These are phyloP conservation scores for Peromyscus polionotus DNA, from an alignment of 2,113 vertebrate genomes.

Conservation along the genomic window DNA sequence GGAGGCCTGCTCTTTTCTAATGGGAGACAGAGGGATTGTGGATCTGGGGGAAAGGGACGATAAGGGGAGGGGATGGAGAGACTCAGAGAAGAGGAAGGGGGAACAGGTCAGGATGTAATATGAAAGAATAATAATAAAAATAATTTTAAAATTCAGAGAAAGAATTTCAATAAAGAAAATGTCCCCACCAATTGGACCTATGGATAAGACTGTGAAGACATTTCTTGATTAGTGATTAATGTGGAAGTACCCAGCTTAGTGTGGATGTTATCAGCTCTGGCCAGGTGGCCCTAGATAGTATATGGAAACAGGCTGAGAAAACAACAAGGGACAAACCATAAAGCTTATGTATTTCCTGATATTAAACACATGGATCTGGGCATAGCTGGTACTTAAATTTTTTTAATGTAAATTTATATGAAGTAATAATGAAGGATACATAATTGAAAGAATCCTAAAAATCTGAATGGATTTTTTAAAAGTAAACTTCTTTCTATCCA, in stretches of 20 bases:
- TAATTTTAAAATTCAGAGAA: neutral
- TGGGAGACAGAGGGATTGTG: too few relatives aligned
- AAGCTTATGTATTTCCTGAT: neutral
- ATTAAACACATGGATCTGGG: neutral
- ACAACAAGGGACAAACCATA: neutral
- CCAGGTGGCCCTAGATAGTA: neutral
- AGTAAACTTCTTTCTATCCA: neutral
- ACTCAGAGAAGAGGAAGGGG: too few relatives aligned
- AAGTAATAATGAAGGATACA: neutral
- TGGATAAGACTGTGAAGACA: neutral
- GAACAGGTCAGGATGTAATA: too few relatives aligned
- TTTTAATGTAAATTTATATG: neutral
- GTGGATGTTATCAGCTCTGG: neutral
- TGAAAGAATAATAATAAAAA: too few relatives aligned
- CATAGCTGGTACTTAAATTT: neutral
- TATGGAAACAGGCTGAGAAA: neutral
- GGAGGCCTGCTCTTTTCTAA: too few relatives aligned
- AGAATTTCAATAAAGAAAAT: neutral
- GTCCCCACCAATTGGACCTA: neutral
- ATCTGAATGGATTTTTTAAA: neutral
- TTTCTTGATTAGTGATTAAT: neutral
- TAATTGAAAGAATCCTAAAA: neutral
- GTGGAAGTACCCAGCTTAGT: rapidly evolving
- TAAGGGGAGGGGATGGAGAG: too few relatives aligned
- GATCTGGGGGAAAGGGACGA: too few relatives aligned